phyloP scores from a whole-genome alignment of 2,888 invertebrate species.

The Harmothoe impar region DNA sequence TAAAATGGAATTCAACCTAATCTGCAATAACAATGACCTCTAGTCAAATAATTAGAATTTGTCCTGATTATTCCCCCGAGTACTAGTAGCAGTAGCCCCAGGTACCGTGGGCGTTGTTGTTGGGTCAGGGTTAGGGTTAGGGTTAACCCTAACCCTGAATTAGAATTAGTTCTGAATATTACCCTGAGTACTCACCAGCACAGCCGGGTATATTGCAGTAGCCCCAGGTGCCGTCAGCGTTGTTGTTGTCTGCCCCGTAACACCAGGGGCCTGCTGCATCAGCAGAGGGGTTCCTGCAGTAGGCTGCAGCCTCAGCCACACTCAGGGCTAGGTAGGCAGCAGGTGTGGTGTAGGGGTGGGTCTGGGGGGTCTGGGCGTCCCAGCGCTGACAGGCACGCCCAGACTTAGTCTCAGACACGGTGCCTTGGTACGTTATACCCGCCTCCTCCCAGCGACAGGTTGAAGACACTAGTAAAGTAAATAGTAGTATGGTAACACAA shows the following conservation, averaged over 20 bases:
- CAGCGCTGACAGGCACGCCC: slow-evolving; percentile 17
- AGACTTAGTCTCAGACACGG: background rate
- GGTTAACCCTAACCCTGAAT: too few relatives aligned
- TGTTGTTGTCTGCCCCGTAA: background rate
- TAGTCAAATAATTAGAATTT: too few relatives aligned
- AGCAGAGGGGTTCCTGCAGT: slow-evolving; percentile 28
- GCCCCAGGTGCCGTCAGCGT: background rate
- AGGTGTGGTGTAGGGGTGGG: background rate
- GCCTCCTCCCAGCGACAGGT: slow-evolving; percentile 27
- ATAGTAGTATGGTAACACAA: too few relatives aligned
- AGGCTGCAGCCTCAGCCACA: background rate
- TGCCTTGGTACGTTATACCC: slow-evolving; percentile 4
- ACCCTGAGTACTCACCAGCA: background rate
- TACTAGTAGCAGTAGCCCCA: too few relatives aligned
- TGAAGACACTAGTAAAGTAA: slow-evolving; percentile 3
- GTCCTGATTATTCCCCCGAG: too few relatives aligned
- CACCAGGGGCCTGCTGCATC: background rate
- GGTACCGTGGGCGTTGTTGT: too few relatives aligned
- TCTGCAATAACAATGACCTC: too few relatives aligned
- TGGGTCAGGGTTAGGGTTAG: too few relatives aligned
- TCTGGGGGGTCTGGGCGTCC: slow-evolving; percentile 28
- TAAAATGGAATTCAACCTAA: too few relatives aligned
- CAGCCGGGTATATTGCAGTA: slow-evolving; percentile 43
- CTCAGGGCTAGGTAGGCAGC: background rate
- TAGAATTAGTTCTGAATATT: too few relatives aligned